Base-by-base conservation (phyloP, 2,113 vertebrate species). In the Strix aluco region DNA sequence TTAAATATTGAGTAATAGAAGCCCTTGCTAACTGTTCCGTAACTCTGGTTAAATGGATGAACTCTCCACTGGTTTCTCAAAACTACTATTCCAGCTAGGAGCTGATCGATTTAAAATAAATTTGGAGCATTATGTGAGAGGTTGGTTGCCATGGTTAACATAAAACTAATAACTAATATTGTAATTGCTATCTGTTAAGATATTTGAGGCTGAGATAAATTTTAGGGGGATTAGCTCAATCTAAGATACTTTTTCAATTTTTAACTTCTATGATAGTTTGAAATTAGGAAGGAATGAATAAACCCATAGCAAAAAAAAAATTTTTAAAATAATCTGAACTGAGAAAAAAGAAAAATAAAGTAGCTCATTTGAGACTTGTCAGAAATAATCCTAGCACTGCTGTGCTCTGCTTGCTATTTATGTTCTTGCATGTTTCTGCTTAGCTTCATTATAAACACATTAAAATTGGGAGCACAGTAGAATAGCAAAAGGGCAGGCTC, bases 1-100 rank as follows among this genome's bases (percentile, higher is more conserved):
- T 88, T 72, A 66, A 92, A 73, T 73, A 84, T 2, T 85, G 72
- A 47, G 49, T 86, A 92, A 79, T 6, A 92, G 57, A 94, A 90
- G 55, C 38, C 46, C 51, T 67, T 86, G 62, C 61, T 84, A 63
- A 65, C 63, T 71, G 23, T 86, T 88, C 63, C 36, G 2, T 92
- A 40, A 13, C 47, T 92, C 61, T 81, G 47, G 34, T 79, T 88
- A 81, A 61, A 75, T 36, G 86, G 44, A 58, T 91, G 40, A 91
- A 65, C 21, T 75, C 72, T 54, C 34, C 52, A 46, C 29, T 61
- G 34, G 27, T 71, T 94, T 84, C 72, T 86, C 30, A 61, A 52
- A 88, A 40, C 26, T 38, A 3, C 59, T 71, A 19, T 67, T 93
- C 51, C 71, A 94, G 19, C 23, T 69, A 51, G 49, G 44, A 75